Evolutionary conservation across 2,888 invertebrate genomes (phyloP).

Genomic region (Drosophila hamatofila): DNA sequence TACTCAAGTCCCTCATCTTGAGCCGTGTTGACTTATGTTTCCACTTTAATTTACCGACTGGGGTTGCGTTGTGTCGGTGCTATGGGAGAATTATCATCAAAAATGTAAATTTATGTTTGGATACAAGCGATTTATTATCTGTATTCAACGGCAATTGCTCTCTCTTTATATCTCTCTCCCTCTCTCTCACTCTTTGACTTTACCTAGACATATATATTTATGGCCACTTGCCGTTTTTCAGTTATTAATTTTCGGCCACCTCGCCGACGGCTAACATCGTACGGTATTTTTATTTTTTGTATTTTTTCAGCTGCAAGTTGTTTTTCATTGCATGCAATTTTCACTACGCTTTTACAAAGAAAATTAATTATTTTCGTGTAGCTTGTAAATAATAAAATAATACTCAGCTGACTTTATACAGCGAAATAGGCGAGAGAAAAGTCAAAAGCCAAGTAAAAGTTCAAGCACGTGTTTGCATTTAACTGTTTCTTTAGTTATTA

Average conservation of each 20-base stretch:
- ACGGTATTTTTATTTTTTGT: background rate
- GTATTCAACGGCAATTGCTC: constrained; percentile 4
- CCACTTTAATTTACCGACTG: constrained; percentile 49
- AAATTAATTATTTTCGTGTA: constrained; percentile 28
- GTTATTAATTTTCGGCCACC: constrained; percentile 65
- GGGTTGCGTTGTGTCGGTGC: background rate
- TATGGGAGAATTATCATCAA: constrained; percentile 71
- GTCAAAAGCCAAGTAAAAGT: background rate
- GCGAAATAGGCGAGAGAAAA: background rate
- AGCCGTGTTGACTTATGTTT: constrained; percentile 53
- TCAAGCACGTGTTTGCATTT: constrained; percentile 10
- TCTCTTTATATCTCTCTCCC: background rate
- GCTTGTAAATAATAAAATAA: background rate
- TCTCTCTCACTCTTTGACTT: background rate
- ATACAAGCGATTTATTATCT: constrained; percentile 70
- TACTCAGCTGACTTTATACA: background rate
- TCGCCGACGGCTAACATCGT: constrained; percentile 34
- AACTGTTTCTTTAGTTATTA: background rate
- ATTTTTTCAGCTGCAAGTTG: constrained; percentile 27
- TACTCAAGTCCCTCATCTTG: constrained; percentile 16
- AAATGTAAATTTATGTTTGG: constrained; percentile 79
- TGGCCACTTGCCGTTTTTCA: constrained; percentile 53
- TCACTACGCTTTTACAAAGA: constrained; percentile 17
- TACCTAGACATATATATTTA: constrained; percentile 50
- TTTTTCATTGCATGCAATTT: constrained; percentile 39